Evolutionary conservation across 2,113 vertebrate genomes (phyloP), one percentile per base, ranked within the genome.

Genomic region (Clarias batrachus): DNA sequence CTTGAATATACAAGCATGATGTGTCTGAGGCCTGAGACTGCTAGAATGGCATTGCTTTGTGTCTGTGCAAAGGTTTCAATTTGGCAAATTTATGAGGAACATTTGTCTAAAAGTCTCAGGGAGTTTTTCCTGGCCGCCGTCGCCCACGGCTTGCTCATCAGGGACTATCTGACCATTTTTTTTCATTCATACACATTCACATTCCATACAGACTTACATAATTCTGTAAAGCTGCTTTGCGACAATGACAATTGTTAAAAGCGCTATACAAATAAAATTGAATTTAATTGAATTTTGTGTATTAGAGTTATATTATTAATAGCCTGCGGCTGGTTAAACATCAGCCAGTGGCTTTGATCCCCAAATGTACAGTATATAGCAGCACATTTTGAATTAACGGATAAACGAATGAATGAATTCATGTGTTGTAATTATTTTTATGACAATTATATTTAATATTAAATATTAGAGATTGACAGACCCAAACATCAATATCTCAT

Each of bases 1-100:
- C 87, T 70, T 78, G 82, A 56, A 65, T 79, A 70, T 41, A 77
- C 73, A 57, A 80, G 73, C 87, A 88, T 90, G 82, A 88, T 83
- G 87, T 73, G 41, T 74, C n/a, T 73, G 10, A 79, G 57, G 77
- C 66, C 66, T 21, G 77, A 48, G 7, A 48, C 48, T 60, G 87
- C 54, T 79, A 70, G 37, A 13, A 86, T 37, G 13, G 52, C n/a
- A 23, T 16, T n/a, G 63, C 21, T 79, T 57, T 6, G 13, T 27
- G 37, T 48, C 68, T 52, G 25, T 59, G 21, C 12, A 10, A 56
- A 62, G 16, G 7, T 48, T 48, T 48, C 0, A 48, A 48, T 48
- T 16, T 57, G 10, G 16, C 4, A 30, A 71, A 17, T 71, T 71
- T 33, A 54, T 62, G 27, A 68, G 25, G 27, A 80, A 52, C 76